phyloP scores from a whole-genome alignment of 1,140 invertebrate genomes.

The Drosophila tani region DNA sequence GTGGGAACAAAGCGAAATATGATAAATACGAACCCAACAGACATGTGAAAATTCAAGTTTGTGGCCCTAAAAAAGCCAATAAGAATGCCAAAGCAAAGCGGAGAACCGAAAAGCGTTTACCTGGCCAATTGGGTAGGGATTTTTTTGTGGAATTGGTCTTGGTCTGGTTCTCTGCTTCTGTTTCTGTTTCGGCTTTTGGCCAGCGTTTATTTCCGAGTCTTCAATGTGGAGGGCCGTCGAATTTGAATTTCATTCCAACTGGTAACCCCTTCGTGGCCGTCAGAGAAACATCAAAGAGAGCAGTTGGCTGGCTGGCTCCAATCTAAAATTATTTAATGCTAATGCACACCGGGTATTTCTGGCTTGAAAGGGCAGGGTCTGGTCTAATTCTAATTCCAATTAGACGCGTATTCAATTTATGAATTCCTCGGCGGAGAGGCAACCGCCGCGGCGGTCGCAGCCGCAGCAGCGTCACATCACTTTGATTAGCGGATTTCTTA shows the following conservation, averaged over 20 bases:
- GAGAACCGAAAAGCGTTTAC: conserved; percentile 50
- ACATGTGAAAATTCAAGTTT: conserved; percentile 55
- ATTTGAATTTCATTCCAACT: conserved; percentile 20
- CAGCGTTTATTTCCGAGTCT: conserved; percentile 19
- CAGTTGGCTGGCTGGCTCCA: conserved; percentile 29
- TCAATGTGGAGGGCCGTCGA: conserved; percentile 3
- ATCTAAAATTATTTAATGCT: conserved; percentile 51
- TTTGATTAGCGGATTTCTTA: conserved; percentile 60
- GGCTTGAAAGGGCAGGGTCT: conserved; percentile 10
- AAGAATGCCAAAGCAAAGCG: conserved; percentile 42
- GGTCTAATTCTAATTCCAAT: conserved; percentile 53
- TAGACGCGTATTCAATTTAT: conserved; percentile 73
- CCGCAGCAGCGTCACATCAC: conserved; percentile 27
- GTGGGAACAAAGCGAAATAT: conserved; percentile 36
- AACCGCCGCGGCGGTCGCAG: background rate
- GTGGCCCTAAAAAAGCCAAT: conserved; percentile 43
- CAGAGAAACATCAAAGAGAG: conserved; percentile 58
- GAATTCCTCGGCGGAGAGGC: conserved; percentile 13
- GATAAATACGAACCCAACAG: conserved; percentile 41
- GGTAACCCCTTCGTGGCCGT: conserved; percentile 25
- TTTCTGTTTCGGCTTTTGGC: conserved; percentile 2
- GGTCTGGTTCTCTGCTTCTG: conserved; percentile 3
- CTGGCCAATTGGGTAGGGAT: conserved; percentile 53
- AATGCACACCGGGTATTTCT: conserved; percentile 35
- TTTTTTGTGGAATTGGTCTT: conserved; percentile 1